A percentile compares a stretch with the other conserved stretches of the same genome.
Evolutionary conservation across 2,888 invertebrate genomes (phyloP).

Genomic region (Ditula angustiorana): DNA sequence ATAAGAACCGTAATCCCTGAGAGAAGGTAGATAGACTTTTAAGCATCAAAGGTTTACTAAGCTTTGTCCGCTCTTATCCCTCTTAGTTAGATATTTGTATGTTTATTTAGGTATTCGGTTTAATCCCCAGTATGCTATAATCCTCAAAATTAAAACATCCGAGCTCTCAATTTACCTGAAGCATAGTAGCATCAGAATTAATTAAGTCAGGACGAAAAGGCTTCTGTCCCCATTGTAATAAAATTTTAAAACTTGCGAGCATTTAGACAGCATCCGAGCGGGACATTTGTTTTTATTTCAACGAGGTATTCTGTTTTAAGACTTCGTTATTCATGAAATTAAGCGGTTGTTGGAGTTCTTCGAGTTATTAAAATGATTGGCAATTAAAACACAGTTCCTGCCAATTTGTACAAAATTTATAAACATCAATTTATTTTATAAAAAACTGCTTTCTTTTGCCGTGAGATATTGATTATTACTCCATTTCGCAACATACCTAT

Average conservation of each 20-base stretch:
- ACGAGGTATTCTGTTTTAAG: slow-evolving; percentile 22
- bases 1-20: slow-evolving; percentile 3
- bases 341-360: slow-evolving; percentile 20
- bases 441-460: background rate
- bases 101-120: slow-evolving; percentile 34
- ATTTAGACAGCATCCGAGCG: slow-evolving; percentile 5
- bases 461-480: background rate
- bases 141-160: slow-evolving; percentile 26
- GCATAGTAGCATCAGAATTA: slow-evolving; percentile 16
- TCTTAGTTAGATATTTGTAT: slow-evolving; percentile 18
- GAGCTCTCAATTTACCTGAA: slow-evolving; percentile 9
- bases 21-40: slow-evolving; percentile 18
- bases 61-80: slow-evolving; percentile 18
- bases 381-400: slow-evolving; percentile 10
- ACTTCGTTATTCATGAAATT: slow-evolving; percentile 13
- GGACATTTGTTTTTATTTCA: slow-evolving; percentile 31
- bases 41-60: slow-evolving; percentile 25
- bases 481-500: background rate
- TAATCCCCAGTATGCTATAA: slow-evolving; percentile 2
- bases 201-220: slow-evolving; percentile 28
- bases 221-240: slow-evolving; percentile 20
- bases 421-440: background rate
- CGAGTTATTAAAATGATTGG: slow-evolving; percentile 21
- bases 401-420: slow-evolving; percentile 8
- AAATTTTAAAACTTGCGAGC: slow-evolving; percentile 16